Evolutionary conservation across 2,797 vertebrate genomes (phyloP), one percentile per base, ranked within the genome.

Genomic region (Lagocephalus sceleratus): DNA sequence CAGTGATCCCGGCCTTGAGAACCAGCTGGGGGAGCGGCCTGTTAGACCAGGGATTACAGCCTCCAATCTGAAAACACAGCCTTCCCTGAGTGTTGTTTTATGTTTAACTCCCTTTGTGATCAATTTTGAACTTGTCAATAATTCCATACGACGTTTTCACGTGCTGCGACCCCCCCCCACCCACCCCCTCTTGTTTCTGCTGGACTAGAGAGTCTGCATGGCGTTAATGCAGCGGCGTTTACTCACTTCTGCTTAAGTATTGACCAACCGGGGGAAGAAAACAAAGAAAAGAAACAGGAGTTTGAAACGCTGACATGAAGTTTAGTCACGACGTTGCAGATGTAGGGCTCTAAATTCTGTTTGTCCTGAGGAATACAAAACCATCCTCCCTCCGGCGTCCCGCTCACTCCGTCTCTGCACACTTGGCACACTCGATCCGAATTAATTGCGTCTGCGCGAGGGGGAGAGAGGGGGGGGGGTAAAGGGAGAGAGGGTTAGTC

Each of bases 381-480:
- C 71, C 73, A 81, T 82, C 82, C 85, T 84, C 85, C 85, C 84
- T 84, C 74, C 72, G 67, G 85, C 83, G 87, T 87, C 87, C 87
- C 76, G 82, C 87, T 85, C 82, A 64, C 86, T 89, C 84, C 83
- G 84, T 88, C 88, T 89, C 90, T 82, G 84, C 82, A 85, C 87
- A 89, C 89, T 91, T 91, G 90, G 89, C 91, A 91, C 85, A 77
- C 86, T 89, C 88, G 71, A 85, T 87, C 88, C 77, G 79, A 91
- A 91, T 91, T 91, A 92, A 91, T 92, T 91, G 91, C 89, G 87
- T 92, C 89, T 91, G 87, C 73, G 89, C 69, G 69, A 90, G 90
- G 82, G 86, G 46, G 12, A 14, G 32, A 14, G 75, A 76, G 78
- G 59, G n/a, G 19, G 3, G 3, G 7, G 16, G 40, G 40, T 10